Percentiles rank a stretch among this genome's conserved stretches.
phyloP scores from a whole-genome alignment of 2,888 invertebrate genomes.

The Drepana falcataria region DNA sequence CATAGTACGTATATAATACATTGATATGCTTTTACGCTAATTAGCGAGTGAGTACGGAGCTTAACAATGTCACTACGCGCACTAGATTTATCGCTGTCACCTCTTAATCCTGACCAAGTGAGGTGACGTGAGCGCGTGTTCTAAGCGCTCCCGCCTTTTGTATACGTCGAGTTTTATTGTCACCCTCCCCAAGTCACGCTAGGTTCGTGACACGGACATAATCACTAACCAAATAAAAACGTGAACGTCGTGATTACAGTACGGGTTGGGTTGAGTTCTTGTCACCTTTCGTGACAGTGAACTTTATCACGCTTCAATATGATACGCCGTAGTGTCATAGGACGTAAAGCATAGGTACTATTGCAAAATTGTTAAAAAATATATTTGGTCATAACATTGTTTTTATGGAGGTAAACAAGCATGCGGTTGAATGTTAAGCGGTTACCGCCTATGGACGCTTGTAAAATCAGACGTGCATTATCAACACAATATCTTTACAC shows the following conservation, averaged over 20 bases:
- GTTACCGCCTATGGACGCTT: no score
- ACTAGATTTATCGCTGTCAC: slow-evolving; percentile 59
- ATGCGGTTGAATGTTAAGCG: no score
- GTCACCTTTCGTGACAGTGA: neutral
- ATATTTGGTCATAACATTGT: no score
- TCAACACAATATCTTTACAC: no score
- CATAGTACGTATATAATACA: slow-evolving; percentile 37
- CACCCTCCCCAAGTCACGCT: slow-evolving; percentile 2
- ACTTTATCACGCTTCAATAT: neutral
- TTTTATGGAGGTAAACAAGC: no score
- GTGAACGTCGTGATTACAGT: neutral
- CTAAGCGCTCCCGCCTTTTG: slow-evolving; percentile 1
- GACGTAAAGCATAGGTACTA: neutral
- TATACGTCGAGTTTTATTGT: slow-evolving; percentile 1
- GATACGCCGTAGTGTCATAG: neutral
- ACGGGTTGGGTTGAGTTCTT: neutral
- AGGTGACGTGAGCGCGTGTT: slow-evolving; percentile 16
- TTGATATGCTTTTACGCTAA: slow-evolving; percentile 63
- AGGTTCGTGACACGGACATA: slow-evolving; percentile 3
- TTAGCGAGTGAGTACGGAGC: slow-evolving; percentile 57
- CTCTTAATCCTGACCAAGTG: slow-evolving; percentile 39
- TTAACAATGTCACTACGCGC: slow-evolving; percentile 52
- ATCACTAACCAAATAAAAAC: slow-evolving; percentile 2
- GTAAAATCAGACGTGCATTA: no score
- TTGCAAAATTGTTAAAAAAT: no score